Percentiles rank a stretch among this genome's conserved stretches.
Conservation (phyloP, 1,140 invertebrate species). For the Pemphigus obesinymphae region DNA sequence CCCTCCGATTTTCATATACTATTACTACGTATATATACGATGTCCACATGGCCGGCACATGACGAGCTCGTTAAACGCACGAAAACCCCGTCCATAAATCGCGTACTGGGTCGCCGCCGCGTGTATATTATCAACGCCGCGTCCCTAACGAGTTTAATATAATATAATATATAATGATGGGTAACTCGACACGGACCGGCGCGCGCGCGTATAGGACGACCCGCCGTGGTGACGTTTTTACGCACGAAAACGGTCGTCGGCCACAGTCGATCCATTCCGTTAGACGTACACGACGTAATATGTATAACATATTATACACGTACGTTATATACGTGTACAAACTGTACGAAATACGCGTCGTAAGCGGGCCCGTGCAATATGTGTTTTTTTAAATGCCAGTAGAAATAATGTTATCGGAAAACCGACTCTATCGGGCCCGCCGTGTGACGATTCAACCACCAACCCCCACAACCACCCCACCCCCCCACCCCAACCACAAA, state of each 20-base stretch:
- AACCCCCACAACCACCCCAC: too few species aligned
- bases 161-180: not conserved
- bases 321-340: not conserved
- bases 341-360: not conserved
- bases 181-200: conserved; percentile 12
- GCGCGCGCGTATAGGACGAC: not conserved
- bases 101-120: not conserved
- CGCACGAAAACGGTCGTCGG: conserved; percentile 7
- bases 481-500: too few species aligned
- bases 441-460: too few species aligned
- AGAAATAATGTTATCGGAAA: too few species aligned
- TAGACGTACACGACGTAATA: not conserved
- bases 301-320: not conserved
- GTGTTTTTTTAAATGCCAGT: too few species aligned
- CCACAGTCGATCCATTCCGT: conserved; percentile 1
- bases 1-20: rapidly evolving
- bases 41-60: conserved; percentile 35
- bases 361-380: too few species aligned
- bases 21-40: not conserved
- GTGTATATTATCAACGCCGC: conserved; percentile 3
- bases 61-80: conserved; percentile 39
- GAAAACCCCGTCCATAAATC: conserved; percentile 40
- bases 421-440: too few species aligned
- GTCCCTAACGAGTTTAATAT: conserved; percentile 21
- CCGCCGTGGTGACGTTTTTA: conserved; percentile 24